Conservation (phyloP, 2,888 invertebrate genomes). For the Lepidonotus clava region DNA sequence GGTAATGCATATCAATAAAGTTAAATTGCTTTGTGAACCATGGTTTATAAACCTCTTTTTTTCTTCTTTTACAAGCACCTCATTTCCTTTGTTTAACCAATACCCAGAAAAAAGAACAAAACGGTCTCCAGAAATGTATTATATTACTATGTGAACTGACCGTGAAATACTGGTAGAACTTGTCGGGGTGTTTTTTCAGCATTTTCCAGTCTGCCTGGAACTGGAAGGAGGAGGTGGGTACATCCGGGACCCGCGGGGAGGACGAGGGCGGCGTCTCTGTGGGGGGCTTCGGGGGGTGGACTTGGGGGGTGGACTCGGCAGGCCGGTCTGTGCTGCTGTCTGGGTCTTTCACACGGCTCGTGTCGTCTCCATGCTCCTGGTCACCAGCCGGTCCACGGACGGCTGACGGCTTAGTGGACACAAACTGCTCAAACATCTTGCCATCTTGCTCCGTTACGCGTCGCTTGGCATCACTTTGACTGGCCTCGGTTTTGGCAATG, state of each 20-base stretch:
- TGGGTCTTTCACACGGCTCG: neutral
- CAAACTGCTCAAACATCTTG: conserved; percentile 67
- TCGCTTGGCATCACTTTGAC: conserved; percentile 67
- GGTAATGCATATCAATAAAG: too few relatives aligned
- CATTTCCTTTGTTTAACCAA: too few relatives aligned
- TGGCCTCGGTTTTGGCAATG: conserved; percentile 55
- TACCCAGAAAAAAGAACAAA: too few relatives aligned
- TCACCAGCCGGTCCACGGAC: too few relatives aligned
- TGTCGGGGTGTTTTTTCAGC: conserved; percentile 69
- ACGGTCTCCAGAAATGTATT: too few relatives aligned
- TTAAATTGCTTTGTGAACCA: too few relatives aligned
- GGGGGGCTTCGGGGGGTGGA: neutral
- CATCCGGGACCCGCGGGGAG: conserved; percentile 55
- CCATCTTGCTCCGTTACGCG: conserved; percentile 67
- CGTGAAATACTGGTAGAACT: conserved; percentile 75
- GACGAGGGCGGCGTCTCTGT: neutral
- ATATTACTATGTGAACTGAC: too few relatives aligned
- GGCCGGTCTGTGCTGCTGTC: neutral
- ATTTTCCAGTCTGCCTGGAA: conserved; percentile 76
- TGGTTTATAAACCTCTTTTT: too few relatives aligned
- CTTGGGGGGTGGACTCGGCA: neutral
- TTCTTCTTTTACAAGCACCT: too few relatives aligned
- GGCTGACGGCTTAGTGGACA: neutral
- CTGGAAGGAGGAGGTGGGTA: conserved; percentile 74
- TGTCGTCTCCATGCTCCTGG: neutral